phyloP scores from a whole-genome alignment of 1,140 invertebrate species.

The Caenorhabditis brenneri region DNA sequence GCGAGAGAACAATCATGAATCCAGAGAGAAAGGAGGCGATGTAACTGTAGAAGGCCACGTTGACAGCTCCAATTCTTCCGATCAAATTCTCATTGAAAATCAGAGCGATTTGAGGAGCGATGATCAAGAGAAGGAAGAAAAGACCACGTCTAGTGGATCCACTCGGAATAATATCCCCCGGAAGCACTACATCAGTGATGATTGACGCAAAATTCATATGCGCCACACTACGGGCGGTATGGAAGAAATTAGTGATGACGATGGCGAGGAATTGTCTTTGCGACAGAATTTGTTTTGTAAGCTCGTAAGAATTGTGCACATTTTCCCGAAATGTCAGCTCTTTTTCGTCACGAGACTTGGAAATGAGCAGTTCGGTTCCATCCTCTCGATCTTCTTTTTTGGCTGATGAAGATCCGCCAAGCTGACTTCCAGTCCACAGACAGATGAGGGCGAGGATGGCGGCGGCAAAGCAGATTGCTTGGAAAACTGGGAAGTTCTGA shows the following conservation, averaged over 20 bases:
- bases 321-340: not conserved
- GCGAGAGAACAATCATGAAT: conserved; percentile 58
- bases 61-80: conserved; percentile 56
- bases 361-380: too few species aligned
- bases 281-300: conserved; percentile 59
- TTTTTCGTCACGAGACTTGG: too few species aligned
- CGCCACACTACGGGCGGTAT: conserved; percentile 61
- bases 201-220: conserved; percentile 70
- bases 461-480: conserved; percentile 46
- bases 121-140: conserved; percentile 63
- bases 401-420: not conserved
- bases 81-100: conserved; percentile 64
- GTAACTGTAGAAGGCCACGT: conserved; percentile 53
- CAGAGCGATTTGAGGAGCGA: conserved; percentile 63
- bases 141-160: conserved; percentile 63
- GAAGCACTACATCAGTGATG: conserved; percentile 65
- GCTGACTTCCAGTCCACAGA: not conserved
- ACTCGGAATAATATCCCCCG: conserved; percentile 65
- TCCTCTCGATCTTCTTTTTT: not conserved
- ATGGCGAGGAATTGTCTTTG: conserved; percentile 62
- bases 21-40: conserved; percentile 59
- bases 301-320: not conserved
- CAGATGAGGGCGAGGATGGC: not conserved
- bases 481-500: conserved; percentile 53
- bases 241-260: conserved; percentile 67